These are phyloP conservation scores for Spodoptera litura DNA, from an alignment of 1,140 invertebrate genomes.

Conservation along the genomic window DNA sequence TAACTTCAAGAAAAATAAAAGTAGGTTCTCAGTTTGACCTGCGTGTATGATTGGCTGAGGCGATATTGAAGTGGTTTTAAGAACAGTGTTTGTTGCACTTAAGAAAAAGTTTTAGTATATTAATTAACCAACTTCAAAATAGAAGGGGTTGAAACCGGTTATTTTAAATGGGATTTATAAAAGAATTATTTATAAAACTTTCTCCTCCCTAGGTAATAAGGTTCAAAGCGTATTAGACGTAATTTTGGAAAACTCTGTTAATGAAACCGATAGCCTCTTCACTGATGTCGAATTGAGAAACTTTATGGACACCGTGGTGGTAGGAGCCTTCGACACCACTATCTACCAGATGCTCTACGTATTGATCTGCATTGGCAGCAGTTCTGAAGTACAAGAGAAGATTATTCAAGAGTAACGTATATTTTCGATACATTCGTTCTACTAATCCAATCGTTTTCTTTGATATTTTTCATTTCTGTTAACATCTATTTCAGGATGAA, in stretches of 20 bases:
- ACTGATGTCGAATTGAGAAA: background rate
- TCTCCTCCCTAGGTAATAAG: background rate
- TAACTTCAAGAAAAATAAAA: too few relatives aligned
- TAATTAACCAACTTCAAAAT: too few relatives aligned
- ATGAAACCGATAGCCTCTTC: background rate
- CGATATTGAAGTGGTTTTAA: too few relatives aligned
- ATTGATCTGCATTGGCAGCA: background rate
- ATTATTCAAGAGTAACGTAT: background rate
- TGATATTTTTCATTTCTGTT: too few relatives aligned
- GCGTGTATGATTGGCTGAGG: too few relatives aligned
- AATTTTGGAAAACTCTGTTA: background rate
- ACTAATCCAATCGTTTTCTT: too few relatives aligned
- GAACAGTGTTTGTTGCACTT: too few relatives aligned
- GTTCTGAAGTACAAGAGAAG: background rate
- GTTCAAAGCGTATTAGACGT: slow-evolving; percentile 1
- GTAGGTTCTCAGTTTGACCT: too few relatives aligned
- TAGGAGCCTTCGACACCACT: background rate
- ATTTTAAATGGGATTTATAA: background rate
- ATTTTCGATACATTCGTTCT: background rate
- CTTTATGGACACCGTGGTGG: background rate
- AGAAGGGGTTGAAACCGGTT: too few relatives aligned
- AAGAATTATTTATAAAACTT: background rate
- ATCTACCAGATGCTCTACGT: background rate
- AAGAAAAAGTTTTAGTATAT: too few relatives aligned
- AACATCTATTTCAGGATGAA: background rate